Base-by-base conservation (phyloP, 2,888 invertebrate genomes). In the Ophioninae sp. region DNA sequence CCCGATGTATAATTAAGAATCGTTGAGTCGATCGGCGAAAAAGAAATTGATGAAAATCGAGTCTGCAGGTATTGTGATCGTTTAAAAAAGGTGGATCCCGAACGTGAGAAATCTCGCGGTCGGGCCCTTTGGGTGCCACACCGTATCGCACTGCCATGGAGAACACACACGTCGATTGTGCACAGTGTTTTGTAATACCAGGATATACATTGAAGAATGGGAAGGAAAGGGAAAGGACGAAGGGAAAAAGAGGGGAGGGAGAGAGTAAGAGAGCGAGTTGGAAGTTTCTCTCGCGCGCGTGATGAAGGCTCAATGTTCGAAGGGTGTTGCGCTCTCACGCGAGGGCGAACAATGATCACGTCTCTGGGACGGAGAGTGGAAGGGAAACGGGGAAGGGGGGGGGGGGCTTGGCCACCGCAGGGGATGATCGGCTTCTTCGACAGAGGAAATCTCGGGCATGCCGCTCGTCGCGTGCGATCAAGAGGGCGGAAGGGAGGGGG, bases 321-420 rank as follows among this genome's bases (percentile, higher is more conserved):
- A 80, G 85, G 77, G 83, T 81, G 76, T 83, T 83, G 83, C 80
- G 83, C 79, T 85, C 85, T 83, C 80, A 80, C 80, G 74, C 80
- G 69, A 82, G 61, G 50, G 80, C 78, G 80, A 82, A 85, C 85
- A 84, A 84, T 84, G 50, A 30, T 30, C 77, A n/a, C 50, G 37
- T 41, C 67, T 59, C 57, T 23, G 44, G 21, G 67, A 77, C 20
- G 21, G 41, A 44, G 41, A n/a, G 30, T n/a, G n/a, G n/a, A n/a
- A n/a, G n/a, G n/a, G n/a, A n/a, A n/a, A n/a, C n/a, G n/a, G n/a
- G n/a, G n/a, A 62, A 67, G 75, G 44, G 65, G 44, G 20, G 65
- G 59, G 23, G 39, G 30, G 44, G 44, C 21, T 80, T 64, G 72
- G 20, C 69, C 83, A 70, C 83, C 64, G 62, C 83, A 64, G 80